These are phyloP conservation scores for Phasia obesa DNA, from an alignment of 2,888 invertebrate species.

Conservation along the genomic window DNA sequence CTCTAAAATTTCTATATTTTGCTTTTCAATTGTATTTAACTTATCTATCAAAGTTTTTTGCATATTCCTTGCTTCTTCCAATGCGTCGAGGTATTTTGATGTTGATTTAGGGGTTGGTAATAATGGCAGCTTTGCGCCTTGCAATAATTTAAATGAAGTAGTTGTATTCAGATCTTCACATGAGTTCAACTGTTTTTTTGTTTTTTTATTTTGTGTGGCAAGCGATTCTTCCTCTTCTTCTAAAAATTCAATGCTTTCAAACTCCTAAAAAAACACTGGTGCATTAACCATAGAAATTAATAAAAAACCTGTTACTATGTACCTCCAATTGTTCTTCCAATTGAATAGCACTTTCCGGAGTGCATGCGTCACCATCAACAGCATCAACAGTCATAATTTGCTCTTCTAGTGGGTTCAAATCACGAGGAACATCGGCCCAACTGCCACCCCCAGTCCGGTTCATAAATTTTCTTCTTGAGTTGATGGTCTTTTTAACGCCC, in stretches of 20 bases:
- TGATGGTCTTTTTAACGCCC: slow-evolving; percentile 1
- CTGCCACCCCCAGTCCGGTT: slow-evolving; percentile 20
- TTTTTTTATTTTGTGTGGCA: background rate
- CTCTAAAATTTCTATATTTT: background rate
- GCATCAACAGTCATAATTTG: slow-evolving; percentile 17
- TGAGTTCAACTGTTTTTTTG: too few relatives aligned
- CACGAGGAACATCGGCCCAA: background rate
- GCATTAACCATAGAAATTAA: background rate
- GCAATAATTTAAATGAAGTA: too few relatives aligned
- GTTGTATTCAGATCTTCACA: too few relatives aligned
- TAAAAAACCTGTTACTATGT: background rate
- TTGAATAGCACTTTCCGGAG: background rate
- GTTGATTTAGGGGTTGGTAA: too few relatives aligned
- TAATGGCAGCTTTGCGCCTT: too few relatives aligned
- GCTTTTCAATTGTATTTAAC: background rate
- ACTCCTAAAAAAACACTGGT: background rate
- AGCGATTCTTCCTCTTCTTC: background rate
- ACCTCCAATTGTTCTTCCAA: background rate
- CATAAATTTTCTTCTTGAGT: slow-evolving; percentile 1
- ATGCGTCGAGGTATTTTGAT: too few relatives aligned
- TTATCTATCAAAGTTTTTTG: too few relatives aligned
- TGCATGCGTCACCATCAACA: slow-evolving; percentile 15
- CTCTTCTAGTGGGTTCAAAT: background rate
- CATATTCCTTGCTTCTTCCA: too few relatives aligned
- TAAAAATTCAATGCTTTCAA: background rate